Evolutionary conservation across 2,797 vertebrate genomes (phyloP).

Genomic region (Platalea minor): DNA sequence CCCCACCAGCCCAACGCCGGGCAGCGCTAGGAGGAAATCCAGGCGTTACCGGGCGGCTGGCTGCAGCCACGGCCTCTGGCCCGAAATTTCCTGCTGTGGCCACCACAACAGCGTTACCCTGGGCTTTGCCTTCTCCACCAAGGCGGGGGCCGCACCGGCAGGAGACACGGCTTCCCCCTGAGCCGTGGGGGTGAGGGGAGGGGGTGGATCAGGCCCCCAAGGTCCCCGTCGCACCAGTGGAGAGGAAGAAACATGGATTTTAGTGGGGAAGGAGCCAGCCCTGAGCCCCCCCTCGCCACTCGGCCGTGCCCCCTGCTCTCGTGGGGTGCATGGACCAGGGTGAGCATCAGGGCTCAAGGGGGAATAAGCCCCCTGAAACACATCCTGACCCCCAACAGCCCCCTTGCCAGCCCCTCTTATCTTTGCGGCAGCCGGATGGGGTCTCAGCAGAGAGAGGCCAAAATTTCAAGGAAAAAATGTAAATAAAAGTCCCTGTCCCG

Average conservation of each 20-base stretch:
- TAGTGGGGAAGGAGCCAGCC: background rate
- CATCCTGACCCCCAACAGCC: background rate
- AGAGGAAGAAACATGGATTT: background rate
- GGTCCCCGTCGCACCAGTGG: too few relatives aligned
- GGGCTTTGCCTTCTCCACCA: background rate
- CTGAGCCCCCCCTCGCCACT: accelerated
- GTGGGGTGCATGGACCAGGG: accelerated
- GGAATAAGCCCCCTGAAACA: background rate
- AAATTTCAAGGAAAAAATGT: conserved; percentile 46
- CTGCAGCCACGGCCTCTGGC: background rate
- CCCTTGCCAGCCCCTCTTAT: background rate
- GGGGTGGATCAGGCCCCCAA: background rate
- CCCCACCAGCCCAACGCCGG: background rate
- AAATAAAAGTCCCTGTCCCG: conserved; percentile 50
- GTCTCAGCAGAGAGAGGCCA: background rate
- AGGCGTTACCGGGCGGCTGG: background rate
- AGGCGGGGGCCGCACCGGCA: background rate
- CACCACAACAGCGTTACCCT: background rate
- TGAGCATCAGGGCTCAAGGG: accelerated
- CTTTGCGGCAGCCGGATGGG: background rate
- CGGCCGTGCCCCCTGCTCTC: background rate
- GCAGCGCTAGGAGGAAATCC: background rate
- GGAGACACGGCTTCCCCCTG: background rate
- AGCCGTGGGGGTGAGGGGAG: accelerated
- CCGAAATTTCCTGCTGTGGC: background rate